phyloP scores from a whole-genome alignment of 2,888 invertebrate genomes.

The Beris morrisii region DNA sequence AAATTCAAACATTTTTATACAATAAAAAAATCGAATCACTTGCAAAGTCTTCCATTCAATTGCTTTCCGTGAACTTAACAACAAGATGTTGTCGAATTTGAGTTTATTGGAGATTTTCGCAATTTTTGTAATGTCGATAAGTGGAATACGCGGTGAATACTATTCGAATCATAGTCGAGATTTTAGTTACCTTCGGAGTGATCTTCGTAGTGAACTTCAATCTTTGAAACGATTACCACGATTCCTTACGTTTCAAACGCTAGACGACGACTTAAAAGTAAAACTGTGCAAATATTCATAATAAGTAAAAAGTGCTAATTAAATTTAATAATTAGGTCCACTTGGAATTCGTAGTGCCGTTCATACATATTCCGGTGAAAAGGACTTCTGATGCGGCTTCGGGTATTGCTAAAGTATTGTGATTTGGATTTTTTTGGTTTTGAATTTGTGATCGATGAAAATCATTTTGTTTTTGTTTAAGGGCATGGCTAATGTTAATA shows the following conservation, averaged over 20 bases:
- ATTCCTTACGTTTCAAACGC: slow-evolving; percentile 27
- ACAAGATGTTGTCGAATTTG: background rate
- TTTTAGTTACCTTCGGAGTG: background rate
- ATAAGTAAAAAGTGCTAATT: background rate
- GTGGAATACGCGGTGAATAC: slow-evolving; percentile 5
- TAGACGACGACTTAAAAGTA: slow-evolving; percentile 35
- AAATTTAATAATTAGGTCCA: slow-evolving; percentile 7
- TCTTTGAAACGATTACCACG: slow-evolving; percentile 28
- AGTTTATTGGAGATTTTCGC: background rate
- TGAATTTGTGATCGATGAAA: background rate
- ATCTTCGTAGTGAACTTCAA: slow-evolving; percentile 13
- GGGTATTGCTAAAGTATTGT: slow-evolving; percentile 38
- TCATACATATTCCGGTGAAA: slow-evolving; percentile 62
- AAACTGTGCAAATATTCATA: background rate
- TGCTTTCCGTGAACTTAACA: no score
- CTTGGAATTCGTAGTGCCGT: slow-evolving; percentile 57
- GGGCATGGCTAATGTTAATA: slow-evolving; percentile 60
- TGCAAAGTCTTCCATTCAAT: no score
- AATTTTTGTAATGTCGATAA: background rate
- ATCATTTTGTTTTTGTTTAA: slow-evolving; percentile 40
- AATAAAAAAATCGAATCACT: no score
- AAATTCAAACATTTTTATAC: no score
- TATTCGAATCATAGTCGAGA: slow-evolving; percentile 14
- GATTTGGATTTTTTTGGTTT: background rate
- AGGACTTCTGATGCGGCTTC: slow-evolving; percentile 51